A percentile compares a stretch with the other conserved stretches of the same genome.
Conservation (phyloP, 2,113 vertebrate genomes). For the Polypterus senegalus region DNA sequence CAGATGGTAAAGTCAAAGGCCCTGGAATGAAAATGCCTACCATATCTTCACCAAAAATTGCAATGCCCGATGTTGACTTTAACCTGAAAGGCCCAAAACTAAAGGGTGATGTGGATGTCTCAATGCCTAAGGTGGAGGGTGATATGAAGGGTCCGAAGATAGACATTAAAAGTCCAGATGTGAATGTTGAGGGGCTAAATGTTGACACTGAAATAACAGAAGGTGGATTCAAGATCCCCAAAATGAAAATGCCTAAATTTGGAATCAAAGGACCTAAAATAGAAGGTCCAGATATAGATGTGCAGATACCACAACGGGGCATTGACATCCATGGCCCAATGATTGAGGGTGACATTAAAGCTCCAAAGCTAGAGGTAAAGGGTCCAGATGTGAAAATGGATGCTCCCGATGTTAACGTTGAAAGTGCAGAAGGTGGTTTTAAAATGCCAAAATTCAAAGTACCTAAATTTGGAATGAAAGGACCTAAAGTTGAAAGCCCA, state of each 20-base stretch:
- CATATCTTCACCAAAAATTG: constrained; percentile 27
- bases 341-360: constrained; percentile 27
- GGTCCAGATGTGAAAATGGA: constrained; percentile 26
- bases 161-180: constrained; percentile 19
- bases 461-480: constrained; percentile 35
- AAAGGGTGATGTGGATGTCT: constrained; percentile 17
- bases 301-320: constrained; percentile 9
- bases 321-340: constrained; percentile 7
- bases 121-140: constrained; percentile 19
- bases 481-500: constrained; percentile 25
- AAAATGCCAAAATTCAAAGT: constrained; percentile 42
- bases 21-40: constrained; percentile 26
- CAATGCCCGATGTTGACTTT: constrained; percentile 42
- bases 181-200: constrained; percentile 5
- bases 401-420: neutral
- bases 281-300: constrained; percentile 26
- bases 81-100: constrained; percentile 31
- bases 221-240: constrained; percentile 30
- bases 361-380: constrained; percentile 18
- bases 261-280: constrained; percentile 25
- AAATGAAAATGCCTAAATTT: constrained; percentile 20
- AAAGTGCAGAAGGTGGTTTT: constrained; percentile 26
- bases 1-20: constrained; percentile 15
- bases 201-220: constrained; percentile 27
- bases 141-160: constrained; percentile 25